A percentile compares a stretch with the other conserved stretches of the same genome.
phyloP scores from a whole-genome alignment of 1,140 invertebrate species.

The Neodiprion virginianus region DNA sequence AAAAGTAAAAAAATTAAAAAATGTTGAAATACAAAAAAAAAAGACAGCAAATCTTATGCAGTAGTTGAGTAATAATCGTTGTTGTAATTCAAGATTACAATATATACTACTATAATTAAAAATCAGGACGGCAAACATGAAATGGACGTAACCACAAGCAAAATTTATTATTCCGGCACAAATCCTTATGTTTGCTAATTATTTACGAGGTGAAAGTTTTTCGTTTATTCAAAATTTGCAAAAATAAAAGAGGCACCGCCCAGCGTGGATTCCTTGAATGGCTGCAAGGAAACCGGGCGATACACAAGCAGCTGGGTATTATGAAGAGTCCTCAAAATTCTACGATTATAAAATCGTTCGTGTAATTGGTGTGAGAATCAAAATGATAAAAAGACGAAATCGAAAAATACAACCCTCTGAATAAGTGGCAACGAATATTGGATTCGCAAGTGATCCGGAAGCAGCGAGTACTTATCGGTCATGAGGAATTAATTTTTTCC shows the following conservation, averaged over 20 bases:
- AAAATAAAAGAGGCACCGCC: conserved; percentile 42
- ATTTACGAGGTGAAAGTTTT: not conserved
- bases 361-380: too few relatives aligned
- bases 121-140: conserved; percentile 10
- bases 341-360: not conserved
- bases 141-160: not conserved
- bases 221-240: conserved; percentile 13
- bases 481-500: not conserved
- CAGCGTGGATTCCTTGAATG: conserved; percentile 58
- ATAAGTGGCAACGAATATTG: not conserved
- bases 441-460: not conserved
- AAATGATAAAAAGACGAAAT: not conserved
- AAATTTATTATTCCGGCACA: not conserved
- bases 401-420: conserved; percentile 10
- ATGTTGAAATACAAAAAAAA: not conserved
- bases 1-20: not conserved
- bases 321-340: conserved; percentile 46
- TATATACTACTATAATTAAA: not conserved
- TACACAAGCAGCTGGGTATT: conserved; percentile 37
- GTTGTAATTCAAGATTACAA: not conserved
- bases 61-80: not conserved
- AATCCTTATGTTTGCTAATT: not conserved
- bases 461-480: not conserved
- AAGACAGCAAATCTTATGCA: not conserved
- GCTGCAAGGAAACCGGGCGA: conserved; percentile 58